These are phyloP conservation scores for Sebastes aleutianus DNA, from an alignment of 2,797 vertebrate genomes.

Conservation along the genomic window DNA sequence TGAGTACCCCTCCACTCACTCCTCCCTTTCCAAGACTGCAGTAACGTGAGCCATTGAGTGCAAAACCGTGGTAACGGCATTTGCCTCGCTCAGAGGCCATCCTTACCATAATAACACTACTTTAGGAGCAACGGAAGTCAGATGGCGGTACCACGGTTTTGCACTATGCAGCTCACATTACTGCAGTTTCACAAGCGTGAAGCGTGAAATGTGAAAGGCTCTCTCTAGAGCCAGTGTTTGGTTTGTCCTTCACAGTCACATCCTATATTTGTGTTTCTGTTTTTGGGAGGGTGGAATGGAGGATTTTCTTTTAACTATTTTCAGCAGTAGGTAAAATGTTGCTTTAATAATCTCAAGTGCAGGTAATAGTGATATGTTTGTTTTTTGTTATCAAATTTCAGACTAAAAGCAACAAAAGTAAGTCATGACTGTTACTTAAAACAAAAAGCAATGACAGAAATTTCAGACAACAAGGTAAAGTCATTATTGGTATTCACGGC, in stretches of 20 bases:
- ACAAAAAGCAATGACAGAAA: neutral
- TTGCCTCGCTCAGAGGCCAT: no score
- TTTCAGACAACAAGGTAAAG: neutral
- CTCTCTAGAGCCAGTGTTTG: no score
- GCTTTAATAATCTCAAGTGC: neutral
- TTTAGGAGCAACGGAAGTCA: no score
- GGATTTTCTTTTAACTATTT: neutral
- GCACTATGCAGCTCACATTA: no score
- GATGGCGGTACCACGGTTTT: no score
- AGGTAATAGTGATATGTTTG: neutral
- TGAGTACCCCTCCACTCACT: fast-evolving
- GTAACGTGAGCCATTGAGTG: no score
- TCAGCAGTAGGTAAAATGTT: neutral
- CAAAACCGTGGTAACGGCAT: no score
- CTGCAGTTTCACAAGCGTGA: no score
- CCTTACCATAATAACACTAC: no score
- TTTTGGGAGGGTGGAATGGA: neutral
- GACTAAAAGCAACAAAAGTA: neutral
- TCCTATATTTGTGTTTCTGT: neutral
- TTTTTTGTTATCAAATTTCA: neutral
- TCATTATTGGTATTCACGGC: neutral
- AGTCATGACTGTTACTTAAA: neutral
- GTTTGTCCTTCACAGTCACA: neutral
- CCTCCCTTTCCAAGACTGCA: no score
- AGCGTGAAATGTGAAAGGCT: no score